These are phyloP conservation scores for Eudyptes chrysolophus DNA, from an alignment of 2,113 vertebrate genomes.

Conservation along the genomic window DNA sequence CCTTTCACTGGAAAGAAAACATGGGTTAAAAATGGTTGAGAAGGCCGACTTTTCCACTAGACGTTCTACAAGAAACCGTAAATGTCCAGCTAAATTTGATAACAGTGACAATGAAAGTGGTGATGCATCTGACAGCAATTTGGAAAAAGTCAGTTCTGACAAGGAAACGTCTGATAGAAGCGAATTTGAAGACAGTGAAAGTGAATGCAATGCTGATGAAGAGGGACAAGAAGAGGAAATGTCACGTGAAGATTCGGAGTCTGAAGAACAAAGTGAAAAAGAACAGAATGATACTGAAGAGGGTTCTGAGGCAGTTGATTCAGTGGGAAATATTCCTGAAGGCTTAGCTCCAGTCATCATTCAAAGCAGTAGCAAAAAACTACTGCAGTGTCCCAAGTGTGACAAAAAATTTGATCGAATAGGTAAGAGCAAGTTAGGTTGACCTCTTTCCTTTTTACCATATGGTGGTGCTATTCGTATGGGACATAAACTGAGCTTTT, in stretches of 20 bases:
- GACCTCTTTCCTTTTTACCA: background rate
- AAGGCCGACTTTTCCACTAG: constrained; percentile 69
- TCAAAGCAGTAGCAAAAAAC: constrained; percentile 87
- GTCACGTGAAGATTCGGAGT: constrained; percentile 68
- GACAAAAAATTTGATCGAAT: constrained; percentile 95
- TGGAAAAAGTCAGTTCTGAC: constrained; percentile 62
- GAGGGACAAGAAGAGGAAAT: constrained; percentile 70
- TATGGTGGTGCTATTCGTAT: background rate
- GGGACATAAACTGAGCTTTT: background rate
- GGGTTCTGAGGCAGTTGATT: constrained; percentile 63
- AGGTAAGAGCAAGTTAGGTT: constrained; percentile 78
- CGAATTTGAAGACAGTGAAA: constrained; percentile 73
- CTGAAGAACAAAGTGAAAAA: constrained; percentile 69
- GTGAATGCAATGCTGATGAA: constrained; percentile 69
- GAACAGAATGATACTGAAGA: constrained; percentile 70
- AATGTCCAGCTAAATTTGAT: constrained; percentile 81
- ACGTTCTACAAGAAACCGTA: constrained; percentile 84
- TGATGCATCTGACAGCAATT: constrained; percentile 60
- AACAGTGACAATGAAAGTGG: constrained; percentile 71
- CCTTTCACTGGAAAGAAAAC: constrained; percentile 56
- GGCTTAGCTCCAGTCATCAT: constrained; percentile 87
- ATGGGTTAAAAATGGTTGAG: constrained; percentile 75
- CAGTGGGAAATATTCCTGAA: constrained; percentile 78
- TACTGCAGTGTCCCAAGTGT: constrained; percentile 92
- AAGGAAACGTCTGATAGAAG: constrained; percentile 67